Conservation (phyloP, 2,888 invertebrate genomes). For the Tuta absoluta region DNA sequence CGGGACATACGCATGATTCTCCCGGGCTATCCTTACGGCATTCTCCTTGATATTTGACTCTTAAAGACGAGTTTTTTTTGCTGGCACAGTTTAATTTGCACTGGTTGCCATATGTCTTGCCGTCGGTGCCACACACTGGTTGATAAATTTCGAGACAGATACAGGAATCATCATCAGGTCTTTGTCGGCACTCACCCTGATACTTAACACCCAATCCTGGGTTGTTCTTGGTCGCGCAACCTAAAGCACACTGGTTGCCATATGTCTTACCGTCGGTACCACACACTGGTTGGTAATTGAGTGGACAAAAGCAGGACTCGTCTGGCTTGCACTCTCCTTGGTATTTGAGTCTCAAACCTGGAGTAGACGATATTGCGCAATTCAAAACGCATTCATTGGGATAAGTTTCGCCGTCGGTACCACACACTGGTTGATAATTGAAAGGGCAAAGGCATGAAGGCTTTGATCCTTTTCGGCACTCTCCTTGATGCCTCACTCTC, state of each 20-base stretch:
- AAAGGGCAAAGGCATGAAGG: constrained; percentile 51
- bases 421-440: constrained; percentile 81
- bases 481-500: background rate
- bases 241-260: constrained; percentile 81
- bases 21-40: background rate
- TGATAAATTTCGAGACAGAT: constrained; percentile 36
- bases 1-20: background rate
- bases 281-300: background rate
- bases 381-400: constrained; percentile 83
- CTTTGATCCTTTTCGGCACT: background rate
- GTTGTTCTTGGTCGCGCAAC: constrained; percentile 83
- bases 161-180: background rate
- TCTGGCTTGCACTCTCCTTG: background rate
- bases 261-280: background rate
- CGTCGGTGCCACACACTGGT: constrained; percentile 87
- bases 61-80: background rate
- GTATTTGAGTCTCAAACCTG: constrained; percentile 30
- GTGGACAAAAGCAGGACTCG: background rate
- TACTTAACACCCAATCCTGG: no score
- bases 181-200: no score
- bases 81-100: constrained; percentile 82
- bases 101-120: constrained; percentile 83
- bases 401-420: constrained; percentile 87
- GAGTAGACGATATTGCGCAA: constrained; percentile 53
- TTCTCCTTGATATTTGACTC: background rate